Evolutionary conservation across 2,797 vertebrate species (phyloP).

Genomic region (Diceros bicornis): DNA sequence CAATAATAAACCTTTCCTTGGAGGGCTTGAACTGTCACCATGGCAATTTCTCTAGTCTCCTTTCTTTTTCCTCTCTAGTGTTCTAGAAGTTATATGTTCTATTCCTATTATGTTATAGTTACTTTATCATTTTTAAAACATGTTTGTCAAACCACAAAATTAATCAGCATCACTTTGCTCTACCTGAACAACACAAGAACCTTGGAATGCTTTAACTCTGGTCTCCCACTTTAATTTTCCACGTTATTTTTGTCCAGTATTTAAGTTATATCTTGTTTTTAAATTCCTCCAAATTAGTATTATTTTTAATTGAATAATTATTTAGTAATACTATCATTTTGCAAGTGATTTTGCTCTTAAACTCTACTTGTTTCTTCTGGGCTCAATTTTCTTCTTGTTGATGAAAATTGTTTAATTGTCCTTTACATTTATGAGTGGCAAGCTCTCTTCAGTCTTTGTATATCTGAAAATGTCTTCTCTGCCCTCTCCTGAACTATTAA

Average conservation of each 20-base stretch:
- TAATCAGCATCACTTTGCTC: not conserved
- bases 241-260: not conserved
- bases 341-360: slow-evolving; percentile 29
- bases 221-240: not conserved
- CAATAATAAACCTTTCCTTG: not conserved
- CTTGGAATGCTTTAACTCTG: not conserved
- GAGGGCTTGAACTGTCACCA: not conserved
- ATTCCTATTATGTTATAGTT: not conserved
- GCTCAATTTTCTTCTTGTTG: not conserved
- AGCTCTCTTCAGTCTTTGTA: not conserved
- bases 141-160: not conserved
- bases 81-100: not conserved
- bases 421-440: not conserved
- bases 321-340: slow-evolving; percentile 14
- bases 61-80: not conserved
- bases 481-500: not conserved
- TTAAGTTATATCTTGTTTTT: not conserved
- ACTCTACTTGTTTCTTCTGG: not conserved
- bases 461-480: not conserved
- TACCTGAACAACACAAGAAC: not conserved
- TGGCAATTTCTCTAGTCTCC: not conserved
- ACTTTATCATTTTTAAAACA: not conserved
- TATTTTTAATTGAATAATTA: not conserved
- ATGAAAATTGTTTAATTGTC: slow-evolving; percentile 15
- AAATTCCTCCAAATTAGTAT: not conserved